Conservation (phyloP, 2,888 invertebrate genomes). For the Acrobeloides nanus region DNA sequence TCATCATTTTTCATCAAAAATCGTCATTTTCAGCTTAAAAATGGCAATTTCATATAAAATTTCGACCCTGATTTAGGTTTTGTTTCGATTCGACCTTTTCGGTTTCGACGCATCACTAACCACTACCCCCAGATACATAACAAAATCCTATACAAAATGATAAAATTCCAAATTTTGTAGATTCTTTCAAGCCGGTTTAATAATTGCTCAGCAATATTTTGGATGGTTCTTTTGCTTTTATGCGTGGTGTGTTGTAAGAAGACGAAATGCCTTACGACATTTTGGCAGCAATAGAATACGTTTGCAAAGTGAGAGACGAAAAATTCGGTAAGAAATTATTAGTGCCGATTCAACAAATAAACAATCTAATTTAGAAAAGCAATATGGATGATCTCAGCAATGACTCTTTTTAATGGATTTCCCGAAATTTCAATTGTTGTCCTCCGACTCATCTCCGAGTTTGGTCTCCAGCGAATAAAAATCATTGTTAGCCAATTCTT, state of each 20-base stretch:
- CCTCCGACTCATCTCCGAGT: constrained; percentile 7
- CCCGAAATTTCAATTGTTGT: constrained; percentile 17
- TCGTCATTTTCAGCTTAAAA: no score
- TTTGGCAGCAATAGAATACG: constrained; percentile 21
- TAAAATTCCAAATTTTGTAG: no score
- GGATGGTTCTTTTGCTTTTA: constrained; percentile 18
- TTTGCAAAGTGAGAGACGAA: constrained; percentile 14
- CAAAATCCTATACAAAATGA: no score
- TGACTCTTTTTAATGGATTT: not conserved
- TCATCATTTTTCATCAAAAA: no score
- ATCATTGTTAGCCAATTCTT: constrained; percentile 20
- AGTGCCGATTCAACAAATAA: not conserved
- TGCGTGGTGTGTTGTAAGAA: constrained; percentile 8
- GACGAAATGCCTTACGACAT: constrained; percentile 8
- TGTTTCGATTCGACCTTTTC: no score
- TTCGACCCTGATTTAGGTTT: no score
- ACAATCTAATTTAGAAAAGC: constrained; percentile 19
- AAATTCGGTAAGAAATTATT: constrained; percentile 14
- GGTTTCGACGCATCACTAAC: no score
- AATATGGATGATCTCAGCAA: constrained; percentile 15
- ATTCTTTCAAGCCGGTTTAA: no score
- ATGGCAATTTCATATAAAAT: no score
- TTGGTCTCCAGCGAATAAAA: constrained; percentile 15
- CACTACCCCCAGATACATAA: no score
- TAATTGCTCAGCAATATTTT: constrained; percentile 1